Base-by-base conservation (phyloP, 2,888 invertebrate genomes). In the Schizaphis graminum region DNA sequence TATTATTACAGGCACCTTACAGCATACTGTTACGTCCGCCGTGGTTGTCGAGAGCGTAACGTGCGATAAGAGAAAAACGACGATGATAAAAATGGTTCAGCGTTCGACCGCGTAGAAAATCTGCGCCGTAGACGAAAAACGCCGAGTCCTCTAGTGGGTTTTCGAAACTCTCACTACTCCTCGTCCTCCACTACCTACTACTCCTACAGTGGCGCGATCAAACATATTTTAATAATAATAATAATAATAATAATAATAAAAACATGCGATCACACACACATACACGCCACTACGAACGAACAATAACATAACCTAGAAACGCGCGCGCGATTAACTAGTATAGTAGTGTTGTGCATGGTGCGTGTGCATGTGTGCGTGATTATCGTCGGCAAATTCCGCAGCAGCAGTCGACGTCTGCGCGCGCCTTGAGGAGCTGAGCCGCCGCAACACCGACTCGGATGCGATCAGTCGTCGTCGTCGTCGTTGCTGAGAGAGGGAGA, bases 231-330 rank as follows among this genome's bases (percentile, higher is more conserved):
- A 47, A 47, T 47, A 47, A 47, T 44, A 89, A 91, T 84, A 56
- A n/a, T 85, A 85, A 91, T 49, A 85, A 84, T 56, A 41, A 86
- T 85, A 56, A 85, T 44, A 86, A 44, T 57, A 91, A 85, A 57
- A 86, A 53, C 85, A 41, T 35, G 57, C 16, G 44, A 41, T 28
- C 61, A 49, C 61, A n/a, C 89, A 44, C 77, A 41, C 28, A 11
- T n/a, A n/a, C 53, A 53, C 53, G 5, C 16, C 67, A 67, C n/a
- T 44, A 56, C 56, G 85, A 56, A 67, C 53, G 41, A 84, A 91
- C 92, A 87, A 92, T 57, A 92, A 85, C 86, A 92, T 92, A 92
- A 92, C 92, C 92, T 92, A 92, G 56, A 92, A 92, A 57, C 57
- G n/a, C 90, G 85, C 47, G 47, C 61, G 77, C 24, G 49, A 35